Conservation (phyloP, 2,888 invertebrate genomes). For the Drosophila rellima region DNA sequence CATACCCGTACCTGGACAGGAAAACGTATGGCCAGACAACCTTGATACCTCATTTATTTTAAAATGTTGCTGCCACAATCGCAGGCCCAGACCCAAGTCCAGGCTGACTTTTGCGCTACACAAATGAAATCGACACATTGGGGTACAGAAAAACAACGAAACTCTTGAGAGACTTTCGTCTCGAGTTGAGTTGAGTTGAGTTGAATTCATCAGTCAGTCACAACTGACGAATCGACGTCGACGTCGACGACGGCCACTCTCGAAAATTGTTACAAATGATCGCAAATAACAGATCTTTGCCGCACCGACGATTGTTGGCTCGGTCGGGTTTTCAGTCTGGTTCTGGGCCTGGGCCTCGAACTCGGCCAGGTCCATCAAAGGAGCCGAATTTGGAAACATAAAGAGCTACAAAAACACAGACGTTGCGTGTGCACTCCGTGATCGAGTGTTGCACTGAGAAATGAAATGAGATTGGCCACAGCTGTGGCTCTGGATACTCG, state of each 20-base stretch:
- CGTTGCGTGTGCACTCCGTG: constrained; percentile 49
- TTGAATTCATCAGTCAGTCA: constrained; percentile 55
- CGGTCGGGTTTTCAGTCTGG: constrained; percentile 34
- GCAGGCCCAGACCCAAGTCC: constrained; percentile 38
- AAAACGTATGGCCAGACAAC: constrained; percentile 82
- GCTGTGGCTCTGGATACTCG: constrained; percentile 18
- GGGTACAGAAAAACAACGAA: constrained; percentile 40
- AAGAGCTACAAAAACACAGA: constrained; percentile 11
- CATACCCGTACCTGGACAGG: constrained; percentile 63
- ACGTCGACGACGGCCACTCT: constrained; percentile 58
- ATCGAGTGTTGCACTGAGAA: constrained; percentile 39
- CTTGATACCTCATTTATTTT: constrained; percentile 86
- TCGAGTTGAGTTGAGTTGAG: constrained; percentile 30
- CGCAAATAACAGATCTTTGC: constrained; percentile 86
- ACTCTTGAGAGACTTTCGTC: constrained; percentile 24
- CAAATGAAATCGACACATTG: constrained; percentile 82
- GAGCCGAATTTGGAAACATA: constrained; percentile 70
- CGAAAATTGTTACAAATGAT: constrained; percentile 86
- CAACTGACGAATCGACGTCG: constrained; percentile 68
- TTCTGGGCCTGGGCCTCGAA: constrained; percentile 32
- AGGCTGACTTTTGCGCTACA: constrained; percentile 46
- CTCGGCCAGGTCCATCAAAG: constrained; percentile 75
- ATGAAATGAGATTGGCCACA: constrained; percentile 39
- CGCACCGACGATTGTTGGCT: constrained; percentile 53
- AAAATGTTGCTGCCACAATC: constrained; percentile 63